Evolutionary conservation across 2,113 vertebrate species (phyloP).

Genomic region (Chaenocephalus aceratus): DNA sequence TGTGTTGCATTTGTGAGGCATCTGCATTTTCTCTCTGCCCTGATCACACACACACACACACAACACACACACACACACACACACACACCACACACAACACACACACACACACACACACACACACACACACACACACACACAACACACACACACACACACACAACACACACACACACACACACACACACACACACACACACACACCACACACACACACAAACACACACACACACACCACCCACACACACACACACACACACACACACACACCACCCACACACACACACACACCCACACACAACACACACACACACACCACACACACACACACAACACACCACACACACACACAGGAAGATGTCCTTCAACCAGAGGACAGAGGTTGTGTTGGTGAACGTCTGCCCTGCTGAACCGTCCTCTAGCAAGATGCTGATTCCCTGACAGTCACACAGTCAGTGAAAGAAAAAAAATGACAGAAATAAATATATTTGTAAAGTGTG

Average conservation of each 20-base stretch:
- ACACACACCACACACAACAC: too few species aligned
- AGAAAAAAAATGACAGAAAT: not conserved
- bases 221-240: too few species aligned
- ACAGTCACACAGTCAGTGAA: not conserved
- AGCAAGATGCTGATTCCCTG: not conserved
- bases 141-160: not conserved
- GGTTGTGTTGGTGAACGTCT: constrained; percentile 42
- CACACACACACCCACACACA: too few species aligned
- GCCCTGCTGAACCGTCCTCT: constrained; percentile 7
- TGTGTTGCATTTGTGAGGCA: constrained; percentile 7
- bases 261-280: too few species aligned
- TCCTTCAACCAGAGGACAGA: constrained; percentile 49
- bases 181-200: not conserved
- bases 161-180: too few species aligned
- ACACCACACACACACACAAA: too few species aligned
- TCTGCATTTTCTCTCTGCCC: not conserved
- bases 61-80: too few species aligned
- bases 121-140: too few species aligned
- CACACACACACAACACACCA: too few species aligned
- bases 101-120: too few species aligned
- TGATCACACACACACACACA: not conserved
- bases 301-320: too few species aligned
- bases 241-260: too few species aligned
- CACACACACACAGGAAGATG: constrained; percentile 13
- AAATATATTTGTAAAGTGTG: not conserved